A percentile compares a stretch with the other conserved stretches of the same genome.
Conservation (phyloP, 2,113 vertebrate genomes). For the Gasterosteus aculeatus region DNA sequence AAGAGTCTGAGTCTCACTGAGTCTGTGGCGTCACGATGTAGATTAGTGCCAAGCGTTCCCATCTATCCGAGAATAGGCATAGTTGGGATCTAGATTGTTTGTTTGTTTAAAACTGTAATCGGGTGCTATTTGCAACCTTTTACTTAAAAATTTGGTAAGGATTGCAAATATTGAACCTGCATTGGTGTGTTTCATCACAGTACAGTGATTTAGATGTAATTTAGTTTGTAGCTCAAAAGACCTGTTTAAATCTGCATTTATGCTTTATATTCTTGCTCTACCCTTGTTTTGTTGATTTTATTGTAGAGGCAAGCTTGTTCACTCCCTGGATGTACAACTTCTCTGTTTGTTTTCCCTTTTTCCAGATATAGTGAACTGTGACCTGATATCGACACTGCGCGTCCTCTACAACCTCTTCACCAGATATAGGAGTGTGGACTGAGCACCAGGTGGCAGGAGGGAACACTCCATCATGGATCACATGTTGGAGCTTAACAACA, state of each 20-base stretch:
- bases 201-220: not conserved
- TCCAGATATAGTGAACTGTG: constrained; percentile 97
- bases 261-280: not conserved
- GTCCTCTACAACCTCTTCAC: constrained; percentile 99
- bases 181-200: not conserved
- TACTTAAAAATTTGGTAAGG: not conserved
- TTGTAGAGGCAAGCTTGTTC: not conserved
- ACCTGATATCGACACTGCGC: constrained; percentile 95
- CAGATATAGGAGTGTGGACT: constrained; percentile 93
- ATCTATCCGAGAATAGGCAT: no score
- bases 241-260: no score
- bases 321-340: not conserved
- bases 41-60: no score
- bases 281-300: not conserved
- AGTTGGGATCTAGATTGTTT: no score
- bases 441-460: constrained; percentile 22
- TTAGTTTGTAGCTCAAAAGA: not conserved
- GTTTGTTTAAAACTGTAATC: no score
- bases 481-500: constrained; percentile 16
- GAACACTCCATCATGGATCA: constrained; percentile 31
- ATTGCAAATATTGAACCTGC: not conserved
- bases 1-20: no score
- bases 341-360: not conserved
- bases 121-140: no score
- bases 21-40: no score